A percentile compares a stretch with the other conserved stretches of the same genome.
Conservation (phyloP, 2,113 vertebrate species). For the Polyodon spathula region DNA sequence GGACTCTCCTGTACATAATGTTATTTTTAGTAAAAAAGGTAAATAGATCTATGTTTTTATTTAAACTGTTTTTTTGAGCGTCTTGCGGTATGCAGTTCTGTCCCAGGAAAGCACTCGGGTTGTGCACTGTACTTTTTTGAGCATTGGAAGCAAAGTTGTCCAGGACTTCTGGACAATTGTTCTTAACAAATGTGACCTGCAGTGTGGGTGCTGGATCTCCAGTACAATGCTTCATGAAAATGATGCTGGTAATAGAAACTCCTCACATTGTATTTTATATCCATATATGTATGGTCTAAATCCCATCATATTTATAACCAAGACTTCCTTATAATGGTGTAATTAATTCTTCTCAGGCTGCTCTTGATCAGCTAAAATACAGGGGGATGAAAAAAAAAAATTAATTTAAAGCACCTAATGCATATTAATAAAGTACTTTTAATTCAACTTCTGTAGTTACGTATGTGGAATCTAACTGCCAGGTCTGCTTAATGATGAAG, state of each 20-base stretch:
- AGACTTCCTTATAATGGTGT: conserved; percentile 49
- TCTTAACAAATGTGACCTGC: too few species aligned
- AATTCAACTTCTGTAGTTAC: conserved; percentile 38
- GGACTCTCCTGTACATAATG: too few species aligned
- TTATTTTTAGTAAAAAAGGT: too few species aligned
- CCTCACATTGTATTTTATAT: conserved; percentile 33
- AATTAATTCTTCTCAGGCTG: conserved; percentile 49
- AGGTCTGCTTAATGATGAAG: conserved; percentile 27
- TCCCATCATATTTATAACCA: conserved; percentile 32
- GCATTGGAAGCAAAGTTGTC: too few species aligned
- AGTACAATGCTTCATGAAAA: conserved; percentile 35
- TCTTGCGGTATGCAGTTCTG: too few species aligned
- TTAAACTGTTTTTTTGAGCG: too few species aligned
- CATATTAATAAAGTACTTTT: conserved; percentile 49
- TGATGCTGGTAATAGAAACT: conserved; percentile 44
- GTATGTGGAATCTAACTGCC: conserved; percentile 41
- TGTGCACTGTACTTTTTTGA: too few species aligned
- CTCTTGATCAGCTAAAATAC: conserved; percentile 33
- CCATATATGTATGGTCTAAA: conserved; percentile 23
- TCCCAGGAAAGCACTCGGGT: too few species aligned
- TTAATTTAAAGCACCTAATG: conserved; percentile 45
- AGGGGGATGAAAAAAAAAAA: conserved; percentile 42
- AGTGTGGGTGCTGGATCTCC: too few species aligned
- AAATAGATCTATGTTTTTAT: too few species aligned
- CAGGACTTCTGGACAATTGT: too few species aligned